Evolutionary conservation across 2,797 vertebrate species (phyloP).

Genomic region (Siniperca scherzeri): DNA sequence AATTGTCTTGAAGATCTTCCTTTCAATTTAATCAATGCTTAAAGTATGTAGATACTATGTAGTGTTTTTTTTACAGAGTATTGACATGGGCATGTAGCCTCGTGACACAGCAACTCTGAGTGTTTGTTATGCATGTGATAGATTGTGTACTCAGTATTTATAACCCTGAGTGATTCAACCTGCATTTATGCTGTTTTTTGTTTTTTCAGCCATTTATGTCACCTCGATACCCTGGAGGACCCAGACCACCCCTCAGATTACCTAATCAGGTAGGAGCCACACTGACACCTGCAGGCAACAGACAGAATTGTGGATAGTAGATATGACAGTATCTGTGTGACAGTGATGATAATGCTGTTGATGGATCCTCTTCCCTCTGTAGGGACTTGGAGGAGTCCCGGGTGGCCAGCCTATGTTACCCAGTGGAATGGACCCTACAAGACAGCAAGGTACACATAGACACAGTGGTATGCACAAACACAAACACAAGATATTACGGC

Average conservation of each 20-base stretch:
- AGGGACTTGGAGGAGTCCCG: constrained; percentile 95
- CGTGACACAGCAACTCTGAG: neutral
- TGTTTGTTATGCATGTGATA: neutral
- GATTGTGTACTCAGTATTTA: neutral
- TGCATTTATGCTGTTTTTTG: neutral
- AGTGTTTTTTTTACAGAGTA: neutral
- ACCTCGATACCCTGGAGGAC: constrained; percentile 96
- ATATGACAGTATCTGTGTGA: constrained; percentile 1
- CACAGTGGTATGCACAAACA: constrained; percentile 12
- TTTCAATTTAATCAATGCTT: neutral
- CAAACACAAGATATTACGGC: too few species aligned
- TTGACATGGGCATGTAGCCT: neutral
- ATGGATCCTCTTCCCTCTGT: constrained; percentile 55
- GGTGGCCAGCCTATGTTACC: constrained; percentile 95
- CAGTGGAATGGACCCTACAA: constrained; percentile 96
- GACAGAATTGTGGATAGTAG: constrained; percentile 14
- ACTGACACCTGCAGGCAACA: constrained; percentile 38
- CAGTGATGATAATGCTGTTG: constrained; percentile 4
- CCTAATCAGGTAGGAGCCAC: constrained; percentile 91
- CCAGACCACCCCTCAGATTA: constrained; percentile 96
- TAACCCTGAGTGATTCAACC: neutral
- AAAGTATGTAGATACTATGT: neutral
- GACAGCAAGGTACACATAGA: constrained; percentile 92
- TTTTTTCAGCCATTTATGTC: constrained; percentile 95
- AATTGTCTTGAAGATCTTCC: neutral